Base-by-base conservation (phyloP, 1,140 invertebrate species). In the Drosophila melanogaster region DNA sequence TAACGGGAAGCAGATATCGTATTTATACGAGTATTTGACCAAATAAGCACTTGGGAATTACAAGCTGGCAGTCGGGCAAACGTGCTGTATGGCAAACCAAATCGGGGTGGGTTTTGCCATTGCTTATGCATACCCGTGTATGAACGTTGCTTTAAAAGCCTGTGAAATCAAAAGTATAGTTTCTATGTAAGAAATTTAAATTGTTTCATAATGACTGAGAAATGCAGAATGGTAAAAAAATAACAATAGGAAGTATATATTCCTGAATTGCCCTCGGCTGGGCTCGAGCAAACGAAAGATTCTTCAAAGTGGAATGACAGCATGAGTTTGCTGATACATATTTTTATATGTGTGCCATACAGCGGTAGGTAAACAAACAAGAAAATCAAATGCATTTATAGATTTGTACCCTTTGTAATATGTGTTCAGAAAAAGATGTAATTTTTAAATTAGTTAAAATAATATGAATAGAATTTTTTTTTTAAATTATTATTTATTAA, bases 1-100 rank as follows among this genome's bases (percentile, higher is more conserved):
- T 0, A 19, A 11, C 0, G 0, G 0, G 0, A 17, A 19, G 0
- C 5, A 1, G 0, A 3, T 14, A 15, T 12, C 15, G 49, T 19
- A 15, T 51, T 51, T 51, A 51, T 51, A 51, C 4, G 8, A 6
- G 1, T 0, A 0, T 0, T 0, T 0, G 0, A 0, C 15, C 0
- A 30, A 51, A 51, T 17, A 35, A 35, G 30, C 26, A 19, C 49
- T 51, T 51, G 49, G 49, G 49, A 51, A 51, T 51, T 51, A 35
- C 15, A 51, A 35, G 15, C 49, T 8, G 26, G n/a, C 26, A 11
- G 7, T 10, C 7, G 1, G 15, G 6, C 14, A 49, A n/a, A n/a
- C 14, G 1, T 38, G 40, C 15, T 11, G 10, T 2, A 0, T 30
- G 30, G 7, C 1, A 30, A 17, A 35, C 15, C 15, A 17, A 8